Base-by-base conservation (phyloP, 2,113 vertebrate species). In the Nansenia antarctica region DNA sequence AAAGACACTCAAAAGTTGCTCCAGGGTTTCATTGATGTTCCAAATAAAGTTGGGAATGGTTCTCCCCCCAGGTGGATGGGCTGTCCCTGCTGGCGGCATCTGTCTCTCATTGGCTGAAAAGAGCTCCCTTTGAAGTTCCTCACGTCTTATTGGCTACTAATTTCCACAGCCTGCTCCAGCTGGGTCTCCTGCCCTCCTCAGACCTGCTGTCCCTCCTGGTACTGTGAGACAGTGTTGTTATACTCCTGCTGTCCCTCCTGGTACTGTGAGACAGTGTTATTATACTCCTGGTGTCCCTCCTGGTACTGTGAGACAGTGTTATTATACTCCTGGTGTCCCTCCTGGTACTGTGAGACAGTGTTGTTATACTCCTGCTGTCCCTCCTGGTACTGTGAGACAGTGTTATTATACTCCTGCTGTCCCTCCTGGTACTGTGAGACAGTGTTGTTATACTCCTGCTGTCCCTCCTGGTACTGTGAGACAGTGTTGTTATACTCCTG, bases 81-180 rank as follows among this genome's bases (percentile, higher is more conserved):
- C 87, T 99, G 4, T 94, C 96, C 1, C 91, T 99, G 69, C 86
- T 99, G 76, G 94, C 95, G 5, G 94, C 97, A 11, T 93, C 95
- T 3, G 85, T 98, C 68, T 93, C 90, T 77, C 87, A 96, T 60
- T 99, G 96, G 97, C 86, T 98, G 66, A 78, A 47, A 49, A 92
- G 78, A 53, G 86, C 90, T 63, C 89, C 86, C 0, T 78, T 73
- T 8, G 85, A 66, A 14, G 94, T 96, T 75, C 97, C 97, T 0
- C 92, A 98, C 8, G 69, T 98, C 67, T 93, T 99, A 42, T 54
- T 98, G 79, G 94, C 96, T 31, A 99, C 98, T 61, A 97, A 98
- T 85, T 99, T 98, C 78, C 94, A 98, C 85, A 97, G 95, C 73
- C 89, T 99, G 67, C 83, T 97, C 76, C 94, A 96, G 80, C 88